Percentiles rank a stretch among this genome's conserved stretches.
phyloP scores from a whole-genome alignment of 2,113 vertebrate genomes.

The Dicrurus megarhynchus region DNA sequence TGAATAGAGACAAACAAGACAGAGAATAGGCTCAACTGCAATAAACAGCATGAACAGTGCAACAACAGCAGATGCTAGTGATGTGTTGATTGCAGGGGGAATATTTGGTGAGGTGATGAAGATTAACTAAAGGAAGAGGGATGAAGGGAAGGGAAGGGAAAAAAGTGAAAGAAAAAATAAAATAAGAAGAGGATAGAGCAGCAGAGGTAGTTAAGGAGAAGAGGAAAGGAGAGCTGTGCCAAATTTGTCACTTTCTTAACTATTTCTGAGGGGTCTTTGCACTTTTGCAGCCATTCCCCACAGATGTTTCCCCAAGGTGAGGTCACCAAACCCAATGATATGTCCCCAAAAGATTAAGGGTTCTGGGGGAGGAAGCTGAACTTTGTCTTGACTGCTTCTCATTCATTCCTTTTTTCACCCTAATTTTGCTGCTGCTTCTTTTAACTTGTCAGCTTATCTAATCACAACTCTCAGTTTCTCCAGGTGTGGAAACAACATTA shows the following conservation, averaged over 20 bases:
- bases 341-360: background rate
- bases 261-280: background rate
- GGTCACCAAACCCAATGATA: background rate
- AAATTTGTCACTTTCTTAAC: background rate
- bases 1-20: background rate
- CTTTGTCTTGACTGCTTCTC: background rate
- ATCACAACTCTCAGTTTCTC: background rate
- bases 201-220: background rate
- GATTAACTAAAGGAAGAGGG: background rate
- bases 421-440: background rate
- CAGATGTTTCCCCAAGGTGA: background rate
- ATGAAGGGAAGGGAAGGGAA: background rate
- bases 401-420: background rate
- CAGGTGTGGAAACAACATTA: constrained; percentile 29
- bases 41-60: background rate
- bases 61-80: background rate
- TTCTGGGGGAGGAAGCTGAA: background rate
- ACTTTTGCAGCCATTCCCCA: background rate
- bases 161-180: background rate
- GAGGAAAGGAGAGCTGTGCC: background rate
- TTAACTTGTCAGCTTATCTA: background rate
- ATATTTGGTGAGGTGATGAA: background rate
- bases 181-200: background rate
- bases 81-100: accelerated
- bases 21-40: background rate